A percentile compares a stretch with the other conserved stretches of the same genome.
Evolutionary conservation across 2,888 invertebrate genomes (phyloP).

Genomic region (Lacanobia oleracea): DNA sequence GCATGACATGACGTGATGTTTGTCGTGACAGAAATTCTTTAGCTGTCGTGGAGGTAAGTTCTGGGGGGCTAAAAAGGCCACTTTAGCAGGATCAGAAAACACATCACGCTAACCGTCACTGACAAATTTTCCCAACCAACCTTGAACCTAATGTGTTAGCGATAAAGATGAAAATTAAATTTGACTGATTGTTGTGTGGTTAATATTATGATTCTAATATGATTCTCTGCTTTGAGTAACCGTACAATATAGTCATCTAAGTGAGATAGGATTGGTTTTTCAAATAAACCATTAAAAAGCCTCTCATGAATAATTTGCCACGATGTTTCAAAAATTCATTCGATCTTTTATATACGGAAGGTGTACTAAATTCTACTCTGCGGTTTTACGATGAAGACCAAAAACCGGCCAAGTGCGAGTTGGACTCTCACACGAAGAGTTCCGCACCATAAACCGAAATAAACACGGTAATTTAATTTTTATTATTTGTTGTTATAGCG

Average conservation of each 20-base stretch:
- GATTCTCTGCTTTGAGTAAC: conserved; percentile 7
- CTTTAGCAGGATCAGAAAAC: too few relatives aligned
- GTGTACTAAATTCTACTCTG: conserved; percentile 9
- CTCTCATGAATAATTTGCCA: neutral
- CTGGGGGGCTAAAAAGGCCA: too few relatives aligned
- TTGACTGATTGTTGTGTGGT: too few relatives aligned
- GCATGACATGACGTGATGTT: conserved; percentile 48
- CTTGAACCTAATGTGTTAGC: too few relatives aligned
- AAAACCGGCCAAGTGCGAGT: neutral
- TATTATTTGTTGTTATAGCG: too few relatives aligned
- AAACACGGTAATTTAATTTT: too few relatives aligned
- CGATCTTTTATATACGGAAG: conserved; percentile 4
- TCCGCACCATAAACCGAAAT: too few relatives aligned
- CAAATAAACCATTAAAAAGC: neutral
- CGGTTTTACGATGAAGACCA: neutral
- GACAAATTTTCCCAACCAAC: too few relatives aligned
- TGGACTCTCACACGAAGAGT: too few relatives aligned
- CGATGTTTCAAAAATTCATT: neutral
- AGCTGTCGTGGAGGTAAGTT: conserved; percentile 31
- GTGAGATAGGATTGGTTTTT: neutral
- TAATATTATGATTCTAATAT: too few relatives aligned
- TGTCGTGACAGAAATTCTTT: conserved; percentile 37
- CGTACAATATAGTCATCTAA: neutral
- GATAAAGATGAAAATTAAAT: too few relatives aligned
- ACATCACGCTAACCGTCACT: too few relatives aligned